Base-by-base conservation (phyloP, 2,797 vertebrate species). In the Chaetophractus vellerosus region DNA sequence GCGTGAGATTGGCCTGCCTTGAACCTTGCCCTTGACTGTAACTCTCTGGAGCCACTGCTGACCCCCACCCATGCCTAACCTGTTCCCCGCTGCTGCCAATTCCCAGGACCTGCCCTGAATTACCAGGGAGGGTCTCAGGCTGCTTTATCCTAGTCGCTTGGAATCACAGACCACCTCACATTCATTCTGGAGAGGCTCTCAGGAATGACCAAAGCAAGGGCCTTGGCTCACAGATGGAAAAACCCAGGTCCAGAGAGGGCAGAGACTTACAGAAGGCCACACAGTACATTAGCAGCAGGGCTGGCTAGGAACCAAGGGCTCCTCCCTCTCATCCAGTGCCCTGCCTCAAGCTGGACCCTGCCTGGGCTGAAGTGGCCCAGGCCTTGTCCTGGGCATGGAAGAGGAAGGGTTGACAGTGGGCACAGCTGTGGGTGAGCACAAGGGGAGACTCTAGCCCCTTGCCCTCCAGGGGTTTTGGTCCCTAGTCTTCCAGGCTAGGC, bases 401-500 rank as follows among this genome's bases (percentile, higher is more conserved):
- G 2, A 12, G 74, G 9, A 78, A 68, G 59, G 36, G 33, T 5
- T 74, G 81, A 45, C 69, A 86, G 72, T 84, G 74, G 78, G 36
- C 10, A 50, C 33, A 68, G 63, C 45, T 84, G 48, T 75, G 38
- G 4, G 38, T 33, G 55, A 74, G 36, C 28, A 90, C 50, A 76
- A 75, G 72, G 48, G n/a, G 8, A 75, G 12, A 91, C 61, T 8
- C 24, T 21, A 84, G 92, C 55, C 88, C 78, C 90, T 81, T 81
- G 82, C 68, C 81, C 45, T 94, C 50, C 31, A 0, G 6, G 52
- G 38, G 52, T 75, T 68, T 88, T 92, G 84, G 66, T 64, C 68
- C 76, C 66, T 87, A 76, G 38, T 7, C 63, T 48, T 92, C 28
- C 66, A 92, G 91, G 91, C 92, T 81, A 45, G 88, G 61, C 71